These are phyloP conservation scores for Amphiprion ocellaris DNA, from an alignment of 2,113 vertebrate genomes.

Conservation along the genomic window DNA sequence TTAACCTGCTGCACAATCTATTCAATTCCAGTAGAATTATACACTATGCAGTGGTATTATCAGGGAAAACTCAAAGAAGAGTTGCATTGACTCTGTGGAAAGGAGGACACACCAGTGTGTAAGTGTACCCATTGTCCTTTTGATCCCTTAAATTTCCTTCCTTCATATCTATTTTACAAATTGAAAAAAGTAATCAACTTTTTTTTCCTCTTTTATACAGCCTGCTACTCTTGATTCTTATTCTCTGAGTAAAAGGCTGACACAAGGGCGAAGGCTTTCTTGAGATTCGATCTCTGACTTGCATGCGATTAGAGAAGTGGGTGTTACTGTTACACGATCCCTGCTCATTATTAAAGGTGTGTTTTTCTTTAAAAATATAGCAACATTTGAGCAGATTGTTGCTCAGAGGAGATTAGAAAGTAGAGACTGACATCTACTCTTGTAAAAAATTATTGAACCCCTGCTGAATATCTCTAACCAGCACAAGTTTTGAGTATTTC, in stretches of 20 bases:
- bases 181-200: slow-evolving; percentile 7
- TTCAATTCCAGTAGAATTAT: slow-evolving; percentile 33
- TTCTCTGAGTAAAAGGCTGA: background rate
- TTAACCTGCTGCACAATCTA: slow-evolving; percentile 56
- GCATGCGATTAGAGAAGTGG: slow-evolving; percentile 14
- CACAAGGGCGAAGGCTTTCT: slow-evolving; percentile 14
- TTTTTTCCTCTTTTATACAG: background rate
- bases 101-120: slow-evolving; percentile 10
- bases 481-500: slow-evolving; percentile 9
- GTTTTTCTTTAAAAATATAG: slow-evolving; percentile 11
- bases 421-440: background rate
- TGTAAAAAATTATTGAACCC: background rate
- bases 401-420: background rate
- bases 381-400: background rate
- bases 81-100: slow-evolving; percentile 4
- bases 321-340: slow-evolving; percentile 12
- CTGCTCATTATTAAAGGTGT: slow-evolving; percentile 16
- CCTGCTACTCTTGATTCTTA: slow-evolving; percentile 5
- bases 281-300: slow-evolving; percentile 15
- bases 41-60: slow-evolving; percentile 6
- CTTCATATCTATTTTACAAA: slow-evolving; percentile 8
- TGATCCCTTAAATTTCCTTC: slow-evolving; percentile 7
- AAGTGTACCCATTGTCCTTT: background rate
- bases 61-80: slow-evolving; percentile 20
- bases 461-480: background rate